Conservation (phyloP, 2,797 vertebrate genomes). For the Odontamblyopus rebecca region DNA sequence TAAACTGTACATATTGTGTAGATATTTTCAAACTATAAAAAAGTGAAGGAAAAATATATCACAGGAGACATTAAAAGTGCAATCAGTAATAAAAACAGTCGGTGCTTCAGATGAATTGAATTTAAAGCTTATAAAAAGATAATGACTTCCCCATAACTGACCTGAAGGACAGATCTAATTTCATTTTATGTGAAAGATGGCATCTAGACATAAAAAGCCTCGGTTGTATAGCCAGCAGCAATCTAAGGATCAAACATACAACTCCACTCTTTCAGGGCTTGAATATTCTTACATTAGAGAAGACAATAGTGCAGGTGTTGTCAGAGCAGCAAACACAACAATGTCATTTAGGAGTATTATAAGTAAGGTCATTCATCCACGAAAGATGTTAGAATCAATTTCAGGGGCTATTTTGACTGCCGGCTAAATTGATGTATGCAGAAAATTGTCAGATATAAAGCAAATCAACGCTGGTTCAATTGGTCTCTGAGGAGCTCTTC, state of each 20-base stretch:
- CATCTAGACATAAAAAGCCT: slow-evolving; percentile 18
- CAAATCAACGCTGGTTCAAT: slow-evolving; percentile 52
- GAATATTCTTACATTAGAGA: slow-evolving; percentile 21
- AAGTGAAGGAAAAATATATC: slow-evolving; percentile 1
- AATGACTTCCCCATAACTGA: slow-evolving; percentile 16
- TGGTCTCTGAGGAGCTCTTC: slow-evolving; percentile 53
- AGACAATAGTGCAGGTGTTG: slow-evolving; percentile 22
- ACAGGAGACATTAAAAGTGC: slow-evolving; percentile 3
- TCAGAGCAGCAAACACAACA: slow-evolving; percentile 28
- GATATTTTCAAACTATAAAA: slow-evolving; percentile 2
- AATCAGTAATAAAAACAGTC: slow-evolving; percentile 20
- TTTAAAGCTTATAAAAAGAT: slow-evolving; percentile 21
- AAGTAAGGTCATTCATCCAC: slow-evolving; percentile 32
- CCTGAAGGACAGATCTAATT: slow-evolving; percentile 16
- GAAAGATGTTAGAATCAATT: slow-evolving; percentile 16
- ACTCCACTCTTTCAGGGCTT: slow-evolving; percentile 7
- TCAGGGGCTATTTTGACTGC: slow-evolving; percentile 20
- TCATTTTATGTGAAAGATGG: slow-evolving; percentile 27
- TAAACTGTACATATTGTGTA: background rate
- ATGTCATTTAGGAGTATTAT: slow-evolving; percentile 39
- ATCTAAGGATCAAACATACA: slow-evolving; percentile 16
- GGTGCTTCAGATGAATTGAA: slow-evolving; percentile 10
- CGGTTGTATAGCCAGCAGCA: slow-evolving; percentile 5
- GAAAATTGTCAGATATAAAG: slow-evolving; percentile 42
- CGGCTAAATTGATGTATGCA: slow-evolving; percentile 46